Evolutionary conservation across 2,797 vertebrate genomes (phyloP), one percentile per base, ranked within the genome.

Genomic region (Gadopsis marmoratus): DNA sequence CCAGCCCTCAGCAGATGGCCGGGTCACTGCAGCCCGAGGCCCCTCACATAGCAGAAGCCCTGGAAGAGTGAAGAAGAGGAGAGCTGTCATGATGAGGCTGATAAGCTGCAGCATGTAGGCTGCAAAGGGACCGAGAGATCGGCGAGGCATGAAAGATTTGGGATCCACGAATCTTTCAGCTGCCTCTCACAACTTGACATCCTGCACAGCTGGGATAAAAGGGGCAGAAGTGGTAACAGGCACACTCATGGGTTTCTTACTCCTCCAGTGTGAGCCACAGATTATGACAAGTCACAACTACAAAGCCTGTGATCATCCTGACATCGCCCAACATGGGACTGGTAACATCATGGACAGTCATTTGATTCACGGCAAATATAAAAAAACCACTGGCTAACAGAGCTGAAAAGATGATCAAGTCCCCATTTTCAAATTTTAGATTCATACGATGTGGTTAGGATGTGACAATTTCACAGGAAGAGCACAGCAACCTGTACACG

Each of bases 51-150:
- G 16, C 39, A 33, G 13, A 60, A 54, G 62, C 31, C 37, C 62
- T 63, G 54, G 8, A 63, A 68, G 65, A 74, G 55, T 8, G 7
- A 71, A 35, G 50, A 71, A 21, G 53, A 65, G 47, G 33, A 60
- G 39, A 55, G 59, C 58, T 73, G 68, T 80, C 77, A 78, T 70
- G 65, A 71, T 62, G 70, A 84, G 55, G 50, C 65, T 80, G 81
- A 83, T 71, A 73, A 71, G 53, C 73, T 69, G 69, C 63, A 79
- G 68, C 62, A 71, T 71, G 56, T 56, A 66, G 55, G 71, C 60
- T 79, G 71, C 47, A 60, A 48, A 68, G 53, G 77, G 63, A 73
- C 73, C 11, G 10, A 23, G 73, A 74, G 64, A 80, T 73, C 60
- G 65, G 73, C 4, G 7, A 59, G 59, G 53, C 77, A 41, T 80